Base-by-base conservation (phyloP, 2,888 invertebrate species). In the Rhagonycha lutea region DNA sequence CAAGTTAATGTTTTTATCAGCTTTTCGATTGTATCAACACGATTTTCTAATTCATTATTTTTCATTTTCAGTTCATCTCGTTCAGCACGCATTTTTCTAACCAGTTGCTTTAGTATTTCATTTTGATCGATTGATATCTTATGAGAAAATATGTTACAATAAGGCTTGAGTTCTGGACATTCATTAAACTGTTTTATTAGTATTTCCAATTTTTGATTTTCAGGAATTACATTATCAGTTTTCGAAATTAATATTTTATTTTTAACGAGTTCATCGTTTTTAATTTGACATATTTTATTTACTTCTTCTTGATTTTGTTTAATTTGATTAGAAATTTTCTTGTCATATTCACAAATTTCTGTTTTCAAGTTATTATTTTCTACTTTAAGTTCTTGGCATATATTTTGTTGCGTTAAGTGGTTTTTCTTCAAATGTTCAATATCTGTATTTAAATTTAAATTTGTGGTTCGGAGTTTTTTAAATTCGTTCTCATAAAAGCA, bases 41-140 rank as follows among this genome's bases (percentile, higher is more conserved):
- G 75, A 18, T 47, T 72, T 73, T 80, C 81, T 7, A 78, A 72
- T n/a, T 69, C 65, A 14, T 68, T 26, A 28, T 70, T 72, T 24
- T 76, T 72, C 23, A 26, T 26, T 7, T 60, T 60, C 11, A 74
- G 18, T 12, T 32, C 47, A 14, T 75, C 72, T 29, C 80, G 68
- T 60, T 82, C 82, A 23, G 67, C 79, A 8, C 80, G 76, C 79
- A 82, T 80, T 12, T 74, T 68, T 74, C 81, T 81, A n/a, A 82
- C 80, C 12, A 82, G 77, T 60, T 82, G 79, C 70, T 81, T 80
- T 14, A 82, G 61, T 0, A 82, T 74, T 14, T 23, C 61, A 63
- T 82, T 82, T 73, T 82, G 81, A 26, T 76, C 78, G 9, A 78
- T 14, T 28, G 81, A 14, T 5, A 61, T 24, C 60, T 80, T 79